Evolutionary conservation across 1,140 invertebrate species (phyloP).

Genomic region (Brachionus calyciflorus): DNA sequence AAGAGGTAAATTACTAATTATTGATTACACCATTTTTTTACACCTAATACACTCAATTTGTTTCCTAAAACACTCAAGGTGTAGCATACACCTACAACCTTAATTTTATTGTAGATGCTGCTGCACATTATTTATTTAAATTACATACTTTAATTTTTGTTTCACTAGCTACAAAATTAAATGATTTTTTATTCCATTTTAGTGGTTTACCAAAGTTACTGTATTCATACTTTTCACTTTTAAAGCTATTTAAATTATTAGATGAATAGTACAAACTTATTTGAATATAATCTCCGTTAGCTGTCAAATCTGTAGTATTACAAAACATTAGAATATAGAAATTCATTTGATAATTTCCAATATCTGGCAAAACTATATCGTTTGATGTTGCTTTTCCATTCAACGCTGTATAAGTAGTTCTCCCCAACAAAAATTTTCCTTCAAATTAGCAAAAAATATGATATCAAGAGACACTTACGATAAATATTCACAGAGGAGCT

Average conservation of each 20-base stretch:
- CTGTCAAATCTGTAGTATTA: neutral
- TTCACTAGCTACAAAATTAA: neutral
- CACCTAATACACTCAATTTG: too few relatives aligned
- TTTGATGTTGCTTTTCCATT: neutral
- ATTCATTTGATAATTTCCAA: neutral
- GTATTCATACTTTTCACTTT: constrained; percentile 23
- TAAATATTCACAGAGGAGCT: too few relatives aligned
- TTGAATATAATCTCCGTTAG: neutral
- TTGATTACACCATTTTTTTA: too few relatives aligned
- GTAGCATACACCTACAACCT: too few relatives aligned
- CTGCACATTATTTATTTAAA: too few relatives aligned
- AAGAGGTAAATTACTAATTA: too few relatives aligned
- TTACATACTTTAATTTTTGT: neutral
- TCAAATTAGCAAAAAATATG: too few relatives aligned
- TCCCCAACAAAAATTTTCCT: constrained; percentile 16
- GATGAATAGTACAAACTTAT: neutral
- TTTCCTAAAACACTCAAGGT: too few relatives aligned
- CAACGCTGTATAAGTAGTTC: neutral
- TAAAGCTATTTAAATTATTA: neutral
- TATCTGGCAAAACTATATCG: neutral
- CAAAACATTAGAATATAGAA: constrained; percentile 18
- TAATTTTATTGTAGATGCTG: too few relatives aligned
- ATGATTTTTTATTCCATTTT: neutral
- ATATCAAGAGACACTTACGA: too few relatives aligned
- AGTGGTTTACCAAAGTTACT: neutral